These are phyloP conservation scores for Orussus abietinus DNA, from an alignment of 1,140 invertebrate genomes.

Conservation along the genomic window DNA sequence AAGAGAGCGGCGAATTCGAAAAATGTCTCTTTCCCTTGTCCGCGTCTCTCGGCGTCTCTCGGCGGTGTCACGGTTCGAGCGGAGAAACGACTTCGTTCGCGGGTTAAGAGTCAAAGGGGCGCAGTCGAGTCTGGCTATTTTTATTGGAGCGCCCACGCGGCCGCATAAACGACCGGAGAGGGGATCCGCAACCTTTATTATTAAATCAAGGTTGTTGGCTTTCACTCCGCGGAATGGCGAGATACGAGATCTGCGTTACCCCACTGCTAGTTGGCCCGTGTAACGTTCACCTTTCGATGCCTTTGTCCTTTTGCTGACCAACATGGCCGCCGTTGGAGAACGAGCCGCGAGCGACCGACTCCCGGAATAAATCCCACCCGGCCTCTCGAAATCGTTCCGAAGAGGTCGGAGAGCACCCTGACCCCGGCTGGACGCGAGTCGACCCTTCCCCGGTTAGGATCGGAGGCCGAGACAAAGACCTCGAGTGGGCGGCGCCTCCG, in stretches of 20 bases:
- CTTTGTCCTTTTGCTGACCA: neutral
- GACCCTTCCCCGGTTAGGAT: too few relatives aligned
- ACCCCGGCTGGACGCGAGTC: too few relatives aligned
- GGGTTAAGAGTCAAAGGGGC: slow-evolving; percentile 8
- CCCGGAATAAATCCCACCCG: too few relatives aligned
- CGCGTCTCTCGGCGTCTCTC: neutral
- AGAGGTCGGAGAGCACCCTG: too few relatives aligned
- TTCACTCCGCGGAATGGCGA: slow-evolving; percentile 28
- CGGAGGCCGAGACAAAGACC: too few relatives aligned
- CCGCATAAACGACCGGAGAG: slow-evolving; percentile 3
- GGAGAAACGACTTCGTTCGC: neutral
- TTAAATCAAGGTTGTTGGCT: slow-evolving; percentile 43
- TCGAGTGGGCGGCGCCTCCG: too few relatives aligned
- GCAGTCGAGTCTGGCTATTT: slow-evolving; percentile 14
- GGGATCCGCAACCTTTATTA: slow-evolving; percentile 38
- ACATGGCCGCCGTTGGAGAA: slow-evolving; percentile 2
- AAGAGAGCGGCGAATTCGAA: too few relatives aligned
- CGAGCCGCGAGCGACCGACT: too few relatives aligned
- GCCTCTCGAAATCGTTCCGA: too few relatives aligned
- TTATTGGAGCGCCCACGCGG: slow-evolving; percentile 7
- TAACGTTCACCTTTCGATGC: slow-evolving; percentile 12
- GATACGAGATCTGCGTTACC: slow-evolving; percentile 20
- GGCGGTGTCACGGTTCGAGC: slow-evolving; percentile 1
- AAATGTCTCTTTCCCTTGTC: neutral
- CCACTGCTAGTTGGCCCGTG: slow-evolving; percentile 10